Base-by-base conservation (phyloP, 1,140 invertebrate species). In the Tetramorium simillimum region DNA sequence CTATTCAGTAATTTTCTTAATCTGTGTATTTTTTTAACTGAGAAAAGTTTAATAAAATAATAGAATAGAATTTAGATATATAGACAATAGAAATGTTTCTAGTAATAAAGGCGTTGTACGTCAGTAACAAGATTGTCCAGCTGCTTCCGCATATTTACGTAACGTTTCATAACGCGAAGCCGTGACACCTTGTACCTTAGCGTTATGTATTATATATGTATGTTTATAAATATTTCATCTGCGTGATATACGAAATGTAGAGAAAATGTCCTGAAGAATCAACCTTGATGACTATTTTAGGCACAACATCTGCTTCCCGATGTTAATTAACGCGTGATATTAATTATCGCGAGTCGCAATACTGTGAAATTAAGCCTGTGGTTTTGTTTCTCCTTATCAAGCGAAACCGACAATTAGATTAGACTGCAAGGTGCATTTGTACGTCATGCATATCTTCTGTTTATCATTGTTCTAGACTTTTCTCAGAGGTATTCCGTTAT, bases 151-250 rank as follows among this genome's bases (percentile, higher is more conserved):
- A 51, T 24, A 6, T 75, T 37, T 46, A 33, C n/a, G 1, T 51
- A 69, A 21, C 12, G 5, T 12, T 10, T 7, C 58, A 69, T 80
- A 87, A 81, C 62, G 81, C 37, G 63, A 89, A 77, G 77, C 70
- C 86, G 63, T 80, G 73, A 87, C 78, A 73, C 65, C 58, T 82
- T n/a, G 51, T 77, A 89, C 81, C 86, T 86, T 73, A 75, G 37
- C 72, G 76, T 62, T 88, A 4, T 3, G 0, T 33, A 33, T 33
- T 33, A 33, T 4, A 28, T 28, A 28, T 28, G 56, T 28, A 33
- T 12, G 37, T 3, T 6, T n/a, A 2, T 37, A 43, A 16, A 60
- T 58, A 1, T 82, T 14, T 58, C 16, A 5, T 3, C 33, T 53
- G 18, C 37, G 24, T 33, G 37, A 82, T 10, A 56, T 2, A 10